Percentiles rank a stretch among this genome's conserved stretches.
Evolutionary conservation across 2,797 vertebrate species (phyloP).

Genomic region (Danio jaintianensis): DNA sequence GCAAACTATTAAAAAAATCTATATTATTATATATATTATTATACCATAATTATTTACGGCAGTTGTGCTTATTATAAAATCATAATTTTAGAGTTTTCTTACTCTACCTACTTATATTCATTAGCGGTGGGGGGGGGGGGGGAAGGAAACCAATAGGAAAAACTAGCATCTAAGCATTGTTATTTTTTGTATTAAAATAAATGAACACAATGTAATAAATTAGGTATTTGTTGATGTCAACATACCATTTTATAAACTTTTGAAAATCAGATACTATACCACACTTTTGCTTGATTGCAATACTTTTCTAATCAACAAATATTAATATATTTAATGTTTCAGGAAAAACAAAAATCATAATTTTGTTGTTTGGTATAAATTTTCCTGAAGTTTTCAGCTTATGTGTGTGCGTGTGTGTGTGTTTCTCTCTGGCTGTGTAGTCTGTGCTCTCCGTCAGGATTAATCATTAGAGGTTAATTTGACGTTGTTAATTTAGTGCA

Average conservation of each 20-base stretch:
- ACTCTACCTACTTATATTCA: not conserved
- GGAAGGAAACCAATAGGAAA: not conserved
- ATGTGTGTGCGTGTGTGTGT: conserved; percentile 9
- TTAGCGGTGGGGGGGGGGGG: too few species aligned
- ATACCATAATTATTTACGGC: not conserved
- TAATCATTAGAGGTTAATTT: conserved; percentile 94
- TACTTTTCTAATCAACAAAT: too few species aligned
- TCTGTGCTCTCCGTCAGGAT: conserved; percentile 89
- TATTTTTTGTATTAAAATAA: not conserved
- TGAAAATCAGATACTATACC: too few species aligned
- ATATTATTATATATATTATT: too few species aligned
- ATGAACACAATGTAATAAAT: not conserved
- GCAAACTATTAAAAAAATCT: not conserved
- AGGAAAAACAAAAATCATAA: not conserved
- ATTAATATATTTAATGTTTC: not conserved
- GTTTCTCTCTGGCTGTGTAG: conserved; percentile 82
- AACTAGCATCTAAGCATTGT: not conserved
- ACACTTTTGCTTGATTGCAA: too few species aligned
- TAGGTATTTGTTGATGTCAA: not conserved
- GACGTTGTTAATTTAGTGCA: conserved; percentile 94
- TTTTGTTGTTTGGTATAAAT: conserved; percentile 23
- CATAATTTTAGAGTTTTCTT: not conserved
- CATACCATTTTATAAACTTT: not conserved
- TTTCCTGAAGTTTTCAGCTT: conserved; percentile 16
- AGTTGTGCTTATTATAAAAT: not conserved